Percentiles rank a stretch among this genome's conserved stretches.
Conservation (phyloP, 2,113 vertebrate genomes). For the Ginglymostoma cirratum region DNA sequence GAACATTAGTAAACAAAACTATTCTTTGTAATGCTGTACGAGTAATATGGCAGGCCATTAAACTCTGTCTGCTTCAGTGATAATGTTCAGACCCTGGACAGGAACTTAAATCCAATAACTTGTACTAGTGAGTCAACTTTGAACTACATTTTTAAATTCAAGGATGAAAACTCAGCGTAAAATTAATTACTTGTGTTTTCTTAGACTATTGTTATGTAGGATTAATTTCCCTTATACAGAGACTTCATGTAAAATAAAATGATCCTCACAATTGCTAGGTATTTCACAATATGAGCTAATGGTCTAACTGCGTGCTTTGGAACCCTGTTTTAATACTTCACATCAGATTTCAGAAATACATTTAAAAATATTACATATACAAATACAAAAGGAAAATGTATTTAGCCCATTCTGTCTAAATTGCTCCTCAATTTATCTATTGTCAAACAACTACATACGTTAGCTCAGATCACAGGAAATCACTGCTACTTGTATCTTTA, state of each 20-base stretch:
- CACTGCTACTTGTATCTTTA: not conserved
- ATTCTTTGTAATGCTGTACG: not conserved
- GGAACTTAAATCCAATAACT: not conserved
- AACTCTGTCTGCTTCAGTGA: not conserved
- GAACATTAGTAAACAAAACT: not conserved
- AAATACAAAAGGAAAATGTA: not conserved
- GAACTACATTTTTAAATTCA: not conserved
- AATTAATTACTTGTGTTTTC: not conserved
- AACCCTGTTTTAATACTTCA: not conserved
- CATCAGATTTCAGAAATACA: not conserved
- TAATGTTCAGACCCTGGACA: not conserved
- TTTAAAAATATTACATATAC: not conserved
- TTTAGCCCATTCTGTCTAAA: not conserved
- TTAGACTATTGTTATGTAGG: not conserved
- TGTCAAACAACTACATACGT: not conserved
- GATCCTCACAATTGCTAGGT: not conserved
- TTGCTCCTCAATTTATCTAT: not conserved
- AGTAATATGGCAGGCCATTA: too few relatives aligned
- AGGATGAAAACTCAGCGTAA: not conserved
- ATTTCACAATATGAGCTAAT: not conserved
- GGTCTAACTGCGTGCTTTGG: not conserved
- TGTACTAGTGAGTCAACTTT: not conserved
- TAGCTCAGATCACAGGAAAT: not conserved
- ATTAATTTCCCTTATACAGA: not conserved
- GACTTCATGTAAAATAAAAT: not conserved